Conservation (phyloP, 1,140 invertebrate genomes). For the Macrobrachium nipponense region DNA sequence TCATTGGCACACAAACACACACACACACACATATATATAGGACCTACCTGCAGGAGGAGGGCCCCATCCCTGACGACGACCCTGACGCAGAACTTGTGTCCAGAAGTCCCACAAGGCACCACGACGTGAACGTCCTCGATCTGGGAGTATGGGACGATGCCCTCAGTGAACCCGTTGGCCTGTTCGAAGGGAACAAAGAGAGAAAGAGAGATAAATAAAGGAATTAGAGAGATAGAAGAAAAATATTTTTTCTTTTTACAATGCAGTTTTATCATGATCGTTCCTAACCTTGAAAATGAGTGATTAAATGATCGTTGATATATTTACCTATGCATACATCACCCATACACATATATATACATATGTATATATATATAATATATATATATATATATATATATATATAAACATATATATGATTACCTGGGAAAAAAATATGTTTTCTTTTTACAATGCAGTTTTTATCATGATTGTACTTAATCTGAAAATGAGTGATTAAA, state of each 20-base stretch:
- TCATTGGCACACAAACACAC: background rate
- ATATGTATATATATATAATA: slow-evolving; percentile 11
- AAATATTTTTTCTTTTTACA: background rate
- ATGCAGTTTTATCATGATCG: too few relatives aligned
- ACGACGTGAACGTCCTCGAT: slow-evolving; percentile 86
- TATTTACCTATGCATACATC: background rate
- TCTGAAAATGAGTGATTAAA: too few relatives aligned
- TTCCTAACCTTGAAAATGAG: too few relatives aligned
- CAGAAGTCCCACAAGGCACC: slow-evolving; percentile 80
- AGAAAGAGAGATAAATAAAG: too few relatives aligned
- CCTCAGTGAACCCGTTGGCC: slow-evolving; percentile 80
- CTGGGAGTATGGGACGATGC: slow-evolving; percentile 79
- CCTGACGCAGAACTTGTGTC: slow-evolving; percentile 83
- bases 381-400: slow-evolving; percentile 10
- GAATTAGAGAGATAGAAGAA: background rate
- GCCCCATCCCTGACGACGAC: slow-evolving; percentile 84
- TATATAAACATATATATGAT: background rate
- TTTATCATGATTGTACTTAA: too few relatives aligned
- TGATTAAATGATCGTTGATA: background rate
- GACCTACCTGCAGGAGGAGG: slow-evolving; percentile 69
- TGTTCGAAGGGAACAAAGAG: slow-evolving; percentile 70
- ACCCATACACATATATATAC: background rate
- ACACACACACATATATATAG: background rate
- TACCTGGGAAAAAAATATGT: too few relatives aligned
- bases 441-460: too few relatives aligned